Conservation (phyloP, 1,140 invertebrate species). For the Oreohelix idahoensis region DNA sequence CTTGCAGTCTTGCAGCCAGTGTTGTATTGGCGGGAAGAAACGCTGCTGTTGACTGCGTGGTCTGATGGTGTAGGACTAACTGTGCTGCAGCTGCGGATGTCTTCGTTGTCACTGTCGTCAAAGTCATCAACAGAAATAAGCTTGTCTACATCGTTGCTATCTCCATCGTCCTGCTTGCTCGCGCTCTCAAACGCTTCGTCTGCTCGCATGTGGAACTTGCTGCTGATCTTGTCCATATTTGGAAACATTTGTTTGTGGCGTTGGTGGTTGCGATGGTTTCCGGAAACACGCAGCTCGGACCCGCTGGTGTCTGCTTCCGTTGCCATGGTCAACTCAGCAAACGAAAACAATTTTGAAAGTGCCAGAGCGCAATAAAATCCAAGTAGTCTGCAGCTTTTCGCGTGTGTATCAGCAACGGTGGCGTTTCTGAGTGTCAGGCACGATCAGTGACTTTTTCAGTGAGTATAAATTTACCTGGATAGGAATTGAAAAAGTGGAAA, state of each 20-base stretch:
- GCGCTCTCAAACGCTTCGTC: not conserved
- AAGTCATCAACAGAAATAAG: constrained; percentile 44
- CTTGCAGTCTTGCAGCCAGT: not conserved
- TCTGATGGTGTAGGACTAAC: not conserved
- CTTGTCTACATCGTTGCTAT: constrained; percentile 17
- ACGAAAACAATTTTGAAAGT: no score
- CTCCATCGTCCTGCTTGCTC: no score
- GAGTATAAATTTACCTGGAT: no score
- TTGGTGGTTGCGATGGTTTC: not conserved
- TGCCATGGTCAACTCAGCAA: not conserved
- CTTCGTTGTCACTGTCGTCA: constrained; percentile 39
- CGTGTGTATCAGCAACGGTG: no score
- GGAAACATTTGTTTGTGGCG: no score
- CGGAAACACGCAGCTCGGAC: not conserved
- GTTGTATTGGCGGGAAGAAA: not conserved
- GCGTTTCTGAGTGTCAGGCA: no score
- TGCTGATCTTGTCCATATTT: no score
- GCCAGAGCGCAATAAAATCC: no score
- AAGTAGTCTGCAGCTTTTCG: no score
- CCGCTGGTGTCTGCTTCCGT: constrained; percentile 34
- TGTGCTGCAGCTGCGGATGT: not conserved
- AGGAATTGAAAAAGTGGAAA: no score
- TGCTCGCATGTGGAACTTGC: not conserved
- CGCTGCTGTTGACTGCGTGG: constrained; percentile 14
- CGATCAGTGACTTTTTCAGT: no score